Evolutionary conservation across 2,888 invertebrate genomes (phyloP), one percentile per base, ranked within the genome.

Genomic region (Arenicola marina): DNA sequence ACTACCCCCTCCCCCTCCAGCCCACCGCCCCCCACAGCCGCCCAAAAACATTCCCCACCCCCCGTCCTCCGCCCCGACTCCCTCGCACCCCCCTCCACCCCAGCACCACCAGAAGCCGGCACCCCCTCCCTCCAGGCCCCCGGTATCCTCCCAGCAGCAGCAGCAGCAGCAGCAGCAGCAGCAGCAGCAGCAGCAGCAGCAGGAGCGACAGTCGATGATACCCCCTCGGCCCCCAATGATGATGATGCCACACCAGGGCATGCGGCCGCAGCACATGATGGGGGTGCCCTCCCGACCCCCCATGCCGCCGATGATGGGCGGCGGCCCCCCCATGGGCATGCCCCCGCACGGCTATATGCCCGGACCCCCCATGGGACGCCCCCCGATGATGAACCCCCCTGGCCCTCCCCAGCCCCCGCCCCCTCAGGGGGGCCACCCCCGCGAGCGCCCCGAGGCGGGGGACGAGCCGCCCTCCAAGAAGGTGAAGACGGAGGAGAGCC

Each of bases 401-500:
- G 28, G 60, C 18, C 62, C 66, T 15, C 59, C 63, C 28, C 67
- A 63, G 32, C 33, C 58, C 26, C 63, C 60, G 7, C 61, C 65
- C 69, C 73, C 33, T 65, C 63, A 11, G 71, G 67, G 7, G 62
- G 69, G 56, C 73, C 74, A 26, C 46, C 63, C 34, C 59, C 45
- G 21, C 46, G 62, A n/a, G 46, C 38, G 15, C 56, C 58, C 7
- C 48, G 58, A 4, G 11, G 43, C 26, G 24, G 58, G 32, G 11
- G 77, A 79, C 26, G 95, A 95, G 63, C 94, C 95, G 1, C 89
- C 91, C 0, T 87, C 46, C 63, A 98, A 98, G 85, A 92, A 93
- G 80, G 85, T 91, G 65, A 89, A 95, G 67, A 93, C 93, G 0
- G 98, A 98, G 83, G 97, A 97, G 78, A 90, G 92, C 53, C 87